phyloP scores from a whole-genome alignment of 2,113 vertebrate genomes.

The Toxostoma redivivum region DNA sequence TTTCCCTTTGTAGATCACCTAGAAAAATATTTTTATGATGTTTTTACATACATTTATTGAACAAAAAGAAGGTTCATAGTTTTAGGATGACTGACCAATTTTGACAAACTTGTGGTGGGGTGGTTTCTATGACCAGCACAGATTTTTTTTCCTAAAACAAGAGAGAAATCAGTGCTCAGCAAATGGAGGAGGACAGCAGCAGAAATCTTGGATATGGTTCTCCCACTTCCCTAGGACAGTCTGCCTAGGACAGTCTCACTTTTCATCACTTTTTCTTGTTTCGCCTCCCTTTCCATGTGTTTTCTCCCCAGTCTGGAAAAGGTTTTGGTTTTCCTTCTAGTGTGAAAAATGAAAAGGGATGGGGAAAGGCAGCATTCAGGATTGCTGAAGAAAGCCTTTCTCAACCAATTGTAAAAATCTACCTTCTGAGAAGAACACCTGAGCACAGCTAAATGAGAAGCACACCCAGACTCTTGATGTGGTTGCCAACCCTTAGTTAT shows the following conservation, averaged over 20 bases:
- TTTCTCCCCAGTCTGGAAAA: neutral
- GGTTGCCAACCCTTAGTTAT: neutral
- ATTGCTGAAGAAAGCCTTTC: neutral
- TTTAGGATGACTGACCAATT: neutral
- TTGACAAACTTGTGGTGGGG: neutral
- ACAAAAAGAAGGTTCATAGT: neutral
- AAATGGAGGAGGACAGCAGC: neutral
- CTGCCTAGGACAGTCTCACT: neutral
- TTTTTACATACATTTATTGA: neutral
- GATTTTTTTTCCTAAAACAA: neutral
- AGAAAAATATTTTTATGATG: neutral
- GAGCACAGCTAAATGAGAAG: neutral
- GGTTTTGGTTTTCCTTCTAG: neutral
- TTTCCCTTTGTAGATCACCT: neutral
- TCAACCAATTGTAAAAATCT: neutral
- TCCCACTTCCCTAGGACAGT: neutral
- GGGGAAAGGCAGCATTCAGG: neutral
- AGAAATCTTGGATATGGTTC: neutral
- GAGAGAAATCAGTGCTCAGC: neutral
- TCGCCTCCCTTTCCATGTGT: neutral
- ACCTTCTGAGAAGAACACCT: neutral
- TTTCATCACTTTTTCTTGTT: neutral
- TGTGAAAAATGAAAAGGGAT: neutral
- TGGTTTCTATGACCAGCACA: neutral
- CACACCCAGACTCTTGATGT: neutral